Evolutionary conservation across 2,113 vertebrate species (phyloP), one percentile per base, ranked within the genome.

Genomic region (Pycnonotus jocosus): DNA sequence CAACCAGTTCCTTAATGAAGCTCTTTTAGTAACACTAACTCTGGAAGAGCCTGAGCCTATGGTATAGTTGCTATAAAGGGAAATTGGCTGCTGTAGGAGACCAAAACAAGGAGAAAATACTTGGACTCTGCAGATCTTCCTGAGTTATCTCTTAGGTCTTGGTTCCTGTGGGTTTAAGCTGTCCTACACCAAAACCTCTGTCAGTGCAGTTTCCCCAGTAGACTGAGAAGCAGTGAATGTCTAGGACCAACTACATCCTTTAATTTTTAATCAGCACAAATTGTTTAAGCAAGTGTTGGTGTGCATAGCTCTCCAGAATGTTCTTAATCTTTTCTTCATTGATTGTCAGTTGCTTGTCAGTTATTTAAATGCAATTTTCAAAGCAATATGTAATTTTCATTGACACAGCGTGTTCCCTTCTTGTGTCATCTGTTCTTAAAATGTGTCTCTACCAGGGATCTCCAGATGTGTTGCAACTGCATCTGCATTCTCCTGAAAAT

Each of bases 361-460:
- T 51, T 81, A 48, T 13, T 72, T 58, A 65, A 77, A 42, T 18
- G 23, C 28, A 61, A 28, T 87, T 90, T 84, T 53, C 4, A n/a
- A 70, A 86, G 20, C n/a, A 40, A 1, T 61, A 47, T 44, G 66
- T 71, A 38, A 25, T 71, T 17, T 83, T 80, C 11, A 47, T 0
- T 35, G 35, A 38, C 37, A 15, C 16, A 51, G 4, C 0, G 0
- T 61, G 11, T 44, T 69, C 17, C 19, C 31, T 56, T 84, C 25
- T 4, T 7, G 0, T 76, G n/a, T 18, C 45, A 31, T 61, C 33
- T 71, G 1, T 66, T 90, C 40, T 66, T 82, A 70, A 81, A 90
- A 58, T 58, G 8, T 24, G 17, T 86, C 11, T 88, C 22, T 10
- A 18, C 33, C 38, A 48, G 28, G 28, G 38, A 62, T 86, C 24